Base-by-base conservation (phyloP, 2,888 invertebrate genomes). In the Philereme transversata region DNA sequence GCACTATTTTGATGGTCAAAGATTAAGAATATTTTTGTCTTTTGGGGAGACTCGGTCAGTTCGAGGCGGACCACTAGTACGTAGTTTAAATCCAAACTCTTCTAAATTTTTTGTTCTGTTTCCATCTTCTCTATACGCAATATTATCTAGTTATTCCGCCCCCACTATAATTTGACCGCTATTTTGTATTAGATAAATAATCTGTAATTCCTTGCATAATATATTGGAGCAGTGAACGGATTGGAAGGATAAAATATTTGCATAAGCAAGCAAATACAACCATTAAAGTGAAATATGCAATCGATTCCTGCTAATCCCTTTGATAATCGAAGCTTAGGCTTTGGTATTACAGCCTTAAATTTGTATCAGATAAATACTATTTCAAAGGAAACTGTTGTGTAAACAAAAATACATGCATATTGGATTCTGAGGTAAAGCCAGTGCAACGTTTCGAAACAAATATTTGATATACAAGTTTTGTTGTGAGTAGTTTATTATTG, bases 401-500 rank as follows among this genome's bases (percentile, higher is more conserved):
- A 22, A 22, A 46, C 6, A 5, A 22, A 11, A 46, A 46, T 33
- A 22, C 8, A 4, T 46, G 22, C 22, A 46, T 54, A 54, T 54
- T 54, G 38, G 40, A 54, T 47, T 40, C n/a, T 33, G 33, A 47
- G 7, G 53, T 35, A 9, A 22, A 5, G 6, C 8, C 36, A 6
- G 33, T 5, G 6, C 22, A 33, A 45, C 38, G 35, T 11, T 46
- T 38, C 9, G 22, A 9, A 38, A 8, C 8, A 38, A 36, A 10
- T 52, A 52, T 52, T 38, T 53, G 45, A 36, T 44, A 46, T 10
- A 46, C 54, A 6, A 47, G 38, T 40, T 53, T 40, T 53, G 46
- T 46, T 38, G n/a, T 34, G 40, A 54, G 40, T 47, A 34, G 38
- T 53, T 53, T 40, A 5, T 7, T 43, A 43, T 43, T 40, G 22